Evolutionary conservation across 2,888 invertebrate genomes (phyloP).

Genomic region (Apoda limacodes): DNA sequence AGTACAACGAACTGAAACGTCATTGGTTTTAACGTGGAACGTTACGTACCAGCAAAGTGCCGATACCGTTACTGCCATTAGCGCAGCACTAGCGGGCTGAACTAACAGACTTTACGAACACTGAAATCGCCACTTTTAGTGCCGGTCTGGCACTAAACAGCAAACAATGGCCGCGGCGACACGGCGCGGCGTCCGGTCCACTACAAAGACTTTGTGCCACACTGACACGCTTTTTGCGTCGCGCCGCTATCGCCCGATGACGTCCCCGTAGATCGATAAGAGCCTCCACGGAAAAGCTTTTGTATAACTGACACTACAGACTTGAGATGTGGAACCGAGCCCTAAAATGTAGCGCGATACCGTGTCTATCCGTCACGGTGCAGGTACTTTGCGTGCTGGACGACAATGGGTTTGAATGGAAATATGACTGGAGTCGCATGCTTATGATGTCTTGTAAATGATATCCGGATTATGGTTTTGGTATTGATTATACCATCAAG

Average conservation of each 20-base stretch:
- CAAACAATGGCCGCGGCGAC: conserved; percentile 57
- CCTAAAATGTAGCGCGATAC: conserved; percentile 37
- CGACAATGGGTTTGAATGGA: too few relatives aligned
- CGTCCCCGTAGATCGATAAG: conserved; percentile 67
- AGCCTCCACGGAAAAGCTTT: conserved; percentile 62
- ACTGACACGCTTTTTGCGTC: conserved; percentile 68
- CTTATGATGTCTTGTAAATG: too few relatives aligned
- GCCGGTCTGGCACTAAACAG: conserved; percentile 53
- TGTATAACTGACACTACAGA: conserved; percentile 58
- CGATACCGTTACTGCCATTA: not conserved
- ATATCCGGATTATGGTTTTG: too few relatives aligned
- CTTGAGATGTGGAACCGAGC: conserved; percentile 62
- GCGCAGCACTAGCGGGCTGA: conserved; percentile 26
- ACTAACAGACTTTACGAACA: conserved; percentile 35
- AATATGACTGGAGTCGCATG: not conserved
- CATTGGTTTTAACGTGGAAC: too few relatives aligned
- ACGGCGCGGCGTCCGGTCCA: conserved; percentile 57
- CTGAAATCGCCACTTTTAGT: conserved; percentile 59
- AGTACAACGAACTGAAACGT: too few relatives aligned
- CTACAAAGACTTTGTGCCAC: conserved; percentile 63
- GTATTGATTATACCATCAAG: too few relatives aligned
- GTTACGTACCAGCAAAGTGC: too few relatives aligned
- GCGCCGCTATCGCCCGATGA: conserved; percentile 64
- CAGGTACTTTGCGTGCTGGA: conserved; percentile 24
- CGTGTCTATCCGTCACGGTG: not conserved